These are phyloP conservation scores for Heliconius erato DNA, from an alignment of 2,888 invertebrate species.

Conservation along the genomic window DNA sequence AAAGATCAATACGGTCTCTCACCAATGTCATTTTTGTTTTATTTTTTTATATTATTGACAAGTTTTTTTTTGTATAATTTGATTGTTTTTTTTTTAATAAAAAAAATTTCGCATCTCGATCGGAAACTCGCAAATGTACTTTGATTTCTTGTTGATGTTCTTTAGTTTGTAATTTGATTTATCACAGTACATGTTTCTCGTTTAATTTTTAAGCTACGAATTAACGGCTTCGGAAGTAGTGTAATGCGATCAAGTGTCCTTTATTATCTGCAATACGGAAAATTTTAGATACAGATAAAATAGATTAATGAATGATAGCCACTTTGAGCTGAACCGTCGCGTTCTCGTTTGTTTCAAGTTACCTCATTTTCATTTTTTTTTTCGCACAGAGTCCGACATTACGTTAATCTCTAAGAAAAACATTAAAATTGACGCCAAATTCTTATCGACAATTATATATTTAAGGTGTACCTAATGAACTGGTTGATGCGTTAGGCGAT, in stretches of 20 bases:
- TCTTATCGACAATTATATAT: slow-evolving; percentile 66
- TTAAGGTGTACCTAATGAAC: slow-evolving; percentile 67
- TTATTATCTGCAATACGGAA: slow-evolving; percentile 49
- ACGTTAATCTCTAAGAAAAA: slow-evolving; percentile 62
- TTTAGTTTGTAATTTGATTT: slow-evolving; percentile 69
- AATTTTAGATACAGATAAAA: slow-evolving; percentile 40
- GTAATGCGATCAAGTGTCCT: slow-evolving; percentile 50
- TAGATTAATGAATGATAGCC: slow-evolving; percentile 39
- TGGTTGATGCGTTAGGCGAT: slow-evolving; percentile 67
- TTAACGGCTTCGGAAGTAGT: slow-evolving; percentile 47
- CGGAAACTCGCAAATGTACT: slow-evolving; percentile 75
- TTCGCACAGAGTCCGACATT: slow-evolving; percentile 30
- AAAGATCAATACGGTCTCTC: slow-evolving; percentile 54
- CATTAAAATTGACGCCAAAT: slow-evolving; percentile 82
- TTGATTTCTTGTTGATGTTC: slow-evolving; percentile 74
- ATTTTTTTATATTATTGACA: slow-evolving; percentile 53
- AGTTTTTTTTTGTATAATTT: slow-evolving; percentile 54
- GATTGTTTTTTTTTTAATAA: slow-evolving; percentile 51
- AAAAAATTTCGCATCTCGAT: slow-evolving; percentile 65
- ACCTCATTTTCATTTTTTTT: slow-evolving; percentile 43
- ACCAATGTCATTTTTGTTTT: slow-evolving; percentile 50
- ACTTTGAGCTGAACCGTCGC: slow-evolving; percentile 25
- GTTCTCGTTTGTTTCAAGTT: slow-evolving; percentile 45
- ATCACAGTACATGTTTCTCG: slow-evolving; percentile 70
- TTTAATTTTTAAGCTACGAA: slow-evolving; percentile 60